These are phyloP conservation scores for Temnothorax rugatulus DNA, from an alignment of 2,888 invertebrate species.

Conservation along the genomic window DNA sequence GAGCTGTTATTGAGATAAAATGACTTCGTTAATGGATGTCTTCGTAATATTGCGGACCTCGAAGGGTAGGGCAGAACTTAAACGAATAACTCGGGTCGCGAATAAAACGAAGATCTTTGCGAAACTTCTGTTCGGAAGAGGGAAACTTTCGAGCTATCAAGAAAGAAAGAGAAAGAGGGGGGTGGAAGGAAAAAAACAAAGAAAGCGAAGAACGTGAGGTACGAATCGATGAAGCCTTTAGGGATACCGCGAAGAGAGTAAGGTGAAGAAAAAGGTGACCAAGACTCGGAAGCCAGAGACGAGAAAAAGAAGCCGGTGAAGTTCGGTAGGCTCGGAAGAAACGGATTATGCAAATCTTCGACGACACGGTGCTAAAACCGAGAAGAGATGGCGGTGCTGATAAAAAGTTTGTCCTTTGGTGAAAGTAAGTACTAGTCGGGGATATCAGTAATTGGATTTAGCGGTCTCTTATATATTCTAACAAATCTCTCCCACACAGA, in stretches of 20 bases:
- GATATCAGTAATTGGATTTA: constrained; percentile 54
- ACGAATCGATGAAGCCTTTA: constrained; percentile 53
- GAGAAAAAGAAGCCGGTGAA: constrained; percentile 32
- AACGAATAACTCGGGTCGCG: constrained; percentile 39
- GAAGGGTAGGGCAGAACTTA: not conserved
- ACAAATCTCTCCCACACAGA: constrained; percentile 28
- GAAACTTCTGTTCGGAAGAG: constrained; percentile 36
- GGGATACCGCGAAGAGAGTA: constrained; percentile 10
- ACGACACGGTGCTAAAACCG: constrained; percentile 51
- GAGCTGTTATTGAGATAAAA: constrained; percentile 45
- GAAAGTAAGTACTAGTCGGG: constrained; percentile 47
- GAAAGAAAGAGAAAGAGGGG: not conserved
- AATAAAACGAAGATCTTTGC: constrained; percentile 45
- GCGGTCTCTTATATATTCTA: constrained; percentile 27
- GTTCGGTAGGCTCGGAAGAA: constrained; percentile 60
- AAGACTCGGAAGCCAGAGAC: constrained; percentile 21
- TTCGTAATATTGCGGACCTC: constrained; percentile 37
- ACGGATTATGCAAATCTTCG: constrained; percentile 73
- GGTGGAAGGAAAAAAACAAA: not conserved
- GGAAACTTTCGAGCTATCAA: constrained; percentile 22
- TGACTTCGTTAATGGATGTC: constrained; percentile 57
- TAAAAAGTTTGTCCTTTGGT: constrained; percentile 49
- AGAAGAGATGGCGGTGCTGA: constrained; percentile 45
- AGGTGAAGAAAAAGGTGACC: constrained; percentile 38
- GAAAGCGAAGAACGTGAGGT: not conserved